Evolutionary conservation across 2,888 invertebrate species (phyloP), one percentile per base, ranked within the genome.

Genomic region (Heliconius erato): DNA sequence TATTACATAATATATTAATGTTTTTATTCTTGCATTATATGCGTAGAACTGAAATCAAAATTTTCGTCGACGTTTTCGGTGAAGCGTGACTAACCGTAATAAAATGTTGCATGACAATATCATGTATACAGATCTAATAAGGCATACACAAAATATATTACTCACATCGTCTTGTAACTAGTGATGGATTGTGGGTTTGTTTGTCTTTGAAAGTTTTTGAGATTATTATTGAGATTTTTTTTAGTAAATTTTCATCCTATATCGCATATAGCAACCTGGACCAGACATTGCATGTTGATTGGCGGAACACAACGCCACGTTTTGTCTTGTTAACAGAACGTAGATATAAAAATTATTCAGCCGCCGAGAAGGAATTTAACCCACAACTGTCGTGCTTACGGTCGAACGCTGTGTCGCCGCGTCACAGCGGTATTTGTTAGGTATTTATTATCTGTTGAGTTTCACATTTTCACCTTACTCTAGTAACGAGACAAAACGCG

Each of bases 31-130:
- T 71, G n/a, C 26, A 49, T 23, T 54, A 49, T 44, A 26, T 16
- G 26, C 26, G 49, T 72, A 72, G 16, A 28, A 9, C 3, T 49
- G 5, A 63, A 40, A 76, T 9, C 9, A n/a, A 76, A 63, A 76
- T n/a, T n/a, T 76, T 76, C 9, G 16, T 76, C 32, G 12, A 74
- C 59, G 32, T 26, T 35, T 76, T 63, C 5, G 3, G n/a, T 77
- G 28, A 32, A 65, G 71, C 85, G 85, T 85, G 85, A 84, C 80
- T 76, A 74, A 72, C 80, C 54, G n/a, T 79, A 84, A 85, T 86
- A 84, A 86, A 84, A 71, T 28, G 69, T 83, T 67, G 63, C 83
- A 59, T 54, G 76, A 76, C 76, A 76, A 76, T 76, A 59, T 12
- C 63, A 40, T 72, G 72, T 76, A 63, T 76, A 76, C 32, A n/a